phyloP scores from a whole-genome alignment of 2,797 vertebrate genomes.

The Lepilemur ruficaudatus region DNA sequence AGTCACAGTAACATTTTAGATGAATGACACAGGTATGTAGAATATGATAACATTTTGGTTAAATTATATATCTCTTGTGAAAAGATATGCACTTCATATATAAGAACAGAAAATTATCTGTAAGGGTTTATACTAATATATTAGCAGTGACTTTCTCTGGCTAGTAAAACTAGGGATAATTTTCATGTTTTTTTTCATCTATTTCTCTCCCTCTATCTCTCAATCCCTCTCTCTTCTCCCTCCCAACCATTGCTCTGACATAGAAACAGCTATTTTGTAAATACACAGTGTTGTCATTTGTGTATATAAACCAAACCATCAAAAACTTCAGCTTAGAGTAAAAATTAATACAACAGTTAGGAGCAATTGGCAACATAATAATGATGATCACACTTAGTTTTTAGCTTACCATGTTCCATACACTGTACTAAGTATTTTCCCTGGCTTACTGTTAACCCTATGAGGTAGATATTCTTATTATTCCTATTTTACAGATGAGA shows the following conservation, averaged over 20 bases:
- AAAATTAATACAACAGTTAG: not conserved
- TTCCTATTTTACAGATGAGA: not conserved
- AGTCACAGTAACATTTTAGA: slow-evolving; percentile 25
- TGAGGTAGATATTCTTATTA: not conserved
- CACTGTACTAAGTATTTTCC: not conserved
- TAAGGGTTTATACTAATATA: not conserved
- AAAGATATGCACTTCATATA: not conserved
- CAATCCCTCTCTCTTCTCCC: not conserved
- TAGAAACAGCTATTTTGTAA: not conserved
- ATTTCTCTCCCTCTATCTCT: not conserved
- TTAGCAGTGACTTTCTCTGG: not conserved
- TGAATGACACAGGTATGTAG: not conserved
- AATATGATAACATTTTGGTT: not conserved
- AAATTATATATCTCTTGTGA: not conserved
- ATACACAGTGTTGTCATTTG: not conserved
- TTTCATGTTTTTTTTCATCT: not conserved
- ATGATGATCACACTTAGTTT: not conserved
- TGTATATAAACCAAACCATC: not conserved
- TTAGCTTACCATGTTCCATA: not conserved
- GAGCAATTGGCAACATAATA: not conserved
- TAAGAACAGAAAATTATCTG: not conserved
- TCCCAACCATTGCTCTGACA: not conserved
- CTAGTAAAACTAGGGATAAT: not conserved
- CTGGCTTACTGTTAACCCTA: not conserved
- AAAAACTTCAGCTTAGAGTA: not conserved